Conservation (phyloP, 2,797 vertebrate genomes). For the Pseudochirops corinnae region DNA sequence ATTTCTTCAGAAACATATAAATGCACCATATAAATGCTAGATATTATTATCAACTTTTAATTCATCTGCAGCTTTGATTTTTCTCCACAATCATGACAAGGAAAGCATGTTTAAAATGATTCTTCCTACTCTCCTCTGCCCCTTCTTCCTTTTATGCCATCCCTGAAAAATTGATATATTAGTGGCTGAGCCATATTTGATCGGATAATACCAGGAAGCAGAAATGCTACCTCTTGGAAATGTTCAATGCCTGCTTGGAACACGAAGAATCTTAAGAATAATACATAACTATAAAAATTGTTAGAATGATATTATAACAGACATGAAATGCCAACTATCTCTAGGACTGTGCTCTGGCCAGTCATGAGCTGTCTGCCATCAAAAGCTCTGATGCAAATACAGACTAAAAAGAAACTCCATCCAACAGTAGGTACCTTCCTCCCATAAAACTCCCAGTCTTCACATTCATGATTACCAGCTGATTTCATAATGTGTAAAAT, state of each 20-base stretch:
- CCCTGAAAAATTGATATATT: conserved; percentile 16
- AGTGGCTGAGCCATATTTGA: conserved; percentile 18
- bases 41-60: background rate
- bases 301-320: conserved; percentile 24
- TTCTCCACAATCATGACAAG: background rate
- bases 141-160: background rate
- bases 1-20: background rate
- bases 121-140: background rate
- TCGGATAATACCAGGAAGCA: conserved; percentile 23
- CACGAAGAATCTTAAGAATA: background rate
- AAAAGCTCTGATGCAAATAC: conserved; percentile 5
- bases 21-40: background rate
- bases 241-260: background rate
- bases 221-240: conserved; percentile 13
- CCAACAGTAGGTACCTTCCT: background rate
- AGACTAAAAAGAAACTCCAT: conserved; percentile 33
- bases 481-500: conserved; percentile 33
- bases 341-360: background rate
- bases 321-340: background rate
- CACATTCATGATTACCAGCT: background rate
- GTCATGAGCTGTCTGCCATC: background rate
- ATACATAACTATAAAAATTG: background rate
- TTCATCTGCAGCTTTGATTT: background rate
- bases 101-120: conserved; percentile 3
- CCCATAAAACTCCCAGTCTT: conserved; percentile 30